A percentile compares a stretch with the other conserved stretches of the same genome.
Conservation (phyloP, 2,888 invertebrate genomes). For the Spisula solida region DNA sequence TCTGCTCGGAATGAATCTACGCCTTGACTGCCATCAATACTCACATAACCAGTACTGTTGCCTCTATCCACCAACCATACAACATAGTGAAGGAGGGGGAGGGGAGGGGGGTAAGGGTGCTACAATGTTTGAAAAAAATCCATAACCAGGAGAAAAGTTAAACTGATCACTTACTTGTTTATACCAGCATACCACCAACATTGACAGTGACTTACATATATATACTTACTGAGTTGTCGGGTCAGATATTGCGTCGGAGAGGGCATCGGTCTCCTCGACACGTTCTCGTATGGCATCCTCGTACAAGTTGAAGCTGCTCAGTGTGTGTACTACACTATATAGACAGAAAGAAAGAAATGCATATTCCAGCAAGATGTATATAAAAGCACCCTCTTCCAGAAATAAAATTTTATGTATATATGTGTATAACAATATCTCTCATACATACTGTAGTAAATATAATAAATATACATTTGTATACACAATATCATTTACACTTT, state of each 20-base stretch:
- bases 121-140: not conserved
- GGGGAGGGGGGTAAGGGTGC: not conserved
- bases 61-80: no score
- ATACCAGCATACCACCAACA: not conserved
- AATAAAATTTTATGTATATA: not conserved
- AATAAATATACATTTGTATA: not conserved
- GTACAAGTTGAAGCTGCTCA: slow-evolving; percentile 89
- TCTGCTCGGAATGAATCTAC: no score
- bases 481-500: not conserved
- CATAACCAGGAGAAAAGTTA: not conserved
- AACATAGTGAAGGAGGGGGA: no score
- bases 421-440: not conserved
- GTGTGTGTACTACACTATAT: slow-evolving; percentile 88
- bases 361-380: slow-evolving; percentile 35
- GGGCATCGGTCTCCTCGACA: slow-evolving; percentile 87
- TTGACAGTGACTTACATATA: slow-evolving; percentile 22
- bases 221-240: slow-evolving; percentile 89
- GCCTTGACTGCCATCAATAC: no score
- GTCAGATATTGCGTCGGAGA: slow-evolving; percentile 89
- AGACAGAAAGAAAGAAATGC: slow-evolving; percentile 53
- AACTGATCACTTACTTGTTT: not conserved
- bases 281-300: slow-evolving; percentile 88
- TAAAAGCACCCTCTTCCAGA: slow-evolving; percentile 60
- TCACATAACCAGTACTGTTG: no score
- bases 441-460: not conserved